Percentiles rank a stretch among this genome's conserved stretches.
Evolutionary conservation across 1,140 invertebrate species (phyloP).

Genomic region (Marisa cornuarietis): DNA sequence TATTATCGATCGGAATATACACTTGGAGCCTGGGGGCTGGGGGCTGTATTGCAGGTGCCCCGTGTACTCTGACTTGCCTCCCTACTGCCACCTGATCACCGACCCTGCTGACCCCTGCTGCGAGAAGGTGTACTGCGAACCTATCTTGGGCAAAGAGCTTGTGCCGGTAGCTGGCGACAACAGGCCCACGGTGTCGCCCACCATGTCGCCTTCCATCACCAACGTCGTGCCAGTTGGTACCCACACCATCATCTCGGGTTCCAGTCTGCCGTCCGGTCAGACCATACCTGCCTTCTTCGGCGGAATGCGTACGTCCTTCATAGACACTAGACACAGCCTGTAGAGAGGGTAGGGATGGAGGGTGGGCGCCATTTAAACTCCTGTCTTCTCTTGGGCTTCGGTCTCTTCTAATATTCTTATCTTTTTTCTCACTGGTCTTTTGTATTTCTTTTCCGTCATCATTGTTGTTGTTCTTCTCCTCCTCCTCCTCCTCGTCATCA

Average conservation of each 20-base stretch:
- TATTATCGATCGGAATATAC: background rate
- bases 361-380: too few relatives aligned
- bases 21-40: background rate
- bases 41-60: constrained; percentile 39
- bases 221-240: constrained; percentile 39
- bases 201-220: constrained; percentile 27
- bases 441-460: too few relatives aligned
- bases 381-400: background rate
- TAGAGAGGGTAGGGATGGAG: too few relatives aligned
- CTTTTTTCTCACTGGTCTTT: too few relatives aligned
- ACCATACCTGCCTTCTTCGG: constrained; percentile 1
- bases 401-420: background rate
- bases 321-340: too few relatives aligned
- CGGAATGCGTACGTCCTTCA: background rate
- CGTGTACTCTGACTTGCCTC: constrained; percentile 41
- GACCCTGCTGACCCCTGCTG: constrained; percentile 49
- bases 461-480: background rate
- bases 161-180: constrained; percentile 27
- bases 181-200: constrained; percentile 26
- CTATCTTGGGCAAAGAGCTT: constrained; percentile 25
- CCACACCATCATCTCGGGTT: constrained; percentile 23
- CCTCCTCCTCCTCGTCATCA: background rate
- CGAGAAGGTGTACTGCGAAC: constrained; percentile 37
- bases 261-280: constrained; percentile 10
- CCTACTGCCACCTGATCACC: constrained; percentile 38